Conservation (phyloP, 2,888 invertebrate species). For the Leucozona laternaria region DNA sequence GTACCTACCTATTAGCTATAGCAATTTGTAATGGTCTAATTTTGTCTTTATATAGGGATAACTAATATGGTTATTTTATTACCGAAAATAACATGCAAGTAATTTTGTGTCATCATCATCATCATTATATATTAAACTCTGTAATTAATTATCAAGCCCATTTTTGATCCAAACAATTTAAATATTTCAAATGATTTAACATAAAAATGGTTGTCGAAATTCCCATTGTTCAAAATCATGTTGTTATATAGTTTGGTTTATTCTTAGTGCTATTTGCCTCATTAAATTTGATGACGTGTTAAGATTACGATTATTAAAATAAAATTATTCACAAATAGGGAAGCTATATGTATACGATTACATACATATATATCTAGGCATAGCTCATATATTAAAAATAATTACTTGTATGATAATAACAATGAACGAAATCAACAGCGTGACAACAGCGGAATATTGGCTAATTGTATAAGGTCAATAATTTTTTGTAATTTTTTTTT, state of each 20-base stretch:
- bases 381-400: conserved; percentile 11
- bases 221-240: conserved; percentile 8
- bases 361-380: not conserved
- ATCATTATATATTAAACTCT: not conserved
- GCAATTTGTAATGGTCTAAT: no score
- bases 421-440: conserved; percentile 49
- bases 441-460: conserved; percentile 22
- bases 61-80: not conserved
- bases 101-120: conserved; percentile 13
- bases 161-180: conserved; percentile 12
- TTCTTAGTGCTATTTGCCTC: conserved; percentile 25
- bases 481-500: conserved; percentile 1
- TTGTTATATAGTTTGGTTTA: not conserved
- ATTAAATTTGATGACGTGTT: conserved; percentile 70
- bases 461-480: not conserved
- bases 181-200: conserved; percentile 29
- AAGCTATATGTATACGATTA: not conserved
- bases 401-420: conserved; percentile 22
- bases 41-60: no score
- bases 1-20: no score
- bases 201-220: conserved; percentile 25
- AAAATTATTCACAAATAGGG: not conserved
- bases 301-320: conserved; percentile 61
- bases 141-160: not conserved
- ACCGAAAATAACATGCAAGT: not conserved